A percentile compares a stretch with the other conserved stretches of the same genome.
Evolutionary conservation across 2,888 invertebrate genomes (phyloP).

Genomic region (Drosophila conformis): DNA sequence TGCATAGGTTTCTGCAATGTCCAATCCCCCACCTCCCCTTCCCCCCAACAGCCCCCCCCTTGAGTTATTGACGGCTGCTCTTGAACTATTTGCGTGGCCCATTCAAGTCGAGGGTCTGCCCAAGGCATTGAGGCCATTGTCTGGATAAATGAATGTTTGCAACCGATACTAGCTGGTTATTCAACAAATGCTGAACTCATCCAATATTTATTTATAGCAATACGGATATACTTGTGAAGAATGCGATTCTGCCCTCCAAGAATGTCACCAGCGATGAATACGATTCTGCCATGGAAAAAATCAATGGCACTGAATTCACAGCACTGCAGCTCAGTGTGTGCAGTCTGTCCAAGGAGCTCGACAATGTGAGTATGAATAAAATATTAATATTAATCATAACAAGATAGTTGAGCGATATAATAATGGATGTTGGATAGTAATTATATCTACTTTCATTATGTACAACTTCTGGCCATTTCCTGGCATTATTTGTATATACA

Average conservation of each 20-base stretch:
- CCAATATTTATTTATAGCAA: slow-evolving; percentile 84
- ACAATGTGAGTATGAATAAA: slow-evolving; percentile 87
- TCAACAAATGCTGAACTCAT: slow-evolving; percentile 10
- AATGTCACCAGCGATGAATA: slow-evolving; percentile 87
- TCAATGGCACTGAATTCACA: slow-evolving; percentile 81
- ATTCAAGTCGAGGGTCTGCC: slow-evolving; percentile 24
- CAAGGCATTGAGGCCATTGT: slow-evolving; percentile 29
- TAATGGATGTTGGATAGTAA: not conserved
- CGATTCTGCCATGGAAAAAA: slow-evolving; percentile 84
- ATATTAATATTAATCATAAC: no score
- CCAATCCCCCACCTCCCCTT: not conserved
- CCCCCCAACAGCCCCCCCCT: not conserved
- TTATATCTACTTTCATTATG: no score
- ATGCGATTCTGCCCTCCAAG: slow-evolving; percentile 76
- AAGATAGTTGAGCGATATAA: not conserved
- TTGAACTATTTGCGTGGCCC: slow-evolving; percentile 58
- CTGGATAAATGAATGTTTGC: slow-evolving; percentile 9
- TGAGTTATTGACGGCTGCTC: slow-evolving; percentile 68
- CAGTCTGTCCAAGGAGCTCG: slow-evolving; percentile 90
- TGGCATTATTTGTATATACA: not conserved
- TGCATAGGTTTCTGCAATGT: slow-evolving; percentile 60
- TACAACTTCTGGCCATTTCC: not conserved
- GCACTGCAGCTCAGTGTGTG: slow-evolving; percentile 87
- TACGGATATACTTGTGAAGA: slow-evolving; percentile 84
- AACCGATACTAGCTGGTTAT: slow-evolving; percentile 42